Conservation (phyloP, 2,797 vertebrate genomes). For the Nyctalus aviator region DNA sequence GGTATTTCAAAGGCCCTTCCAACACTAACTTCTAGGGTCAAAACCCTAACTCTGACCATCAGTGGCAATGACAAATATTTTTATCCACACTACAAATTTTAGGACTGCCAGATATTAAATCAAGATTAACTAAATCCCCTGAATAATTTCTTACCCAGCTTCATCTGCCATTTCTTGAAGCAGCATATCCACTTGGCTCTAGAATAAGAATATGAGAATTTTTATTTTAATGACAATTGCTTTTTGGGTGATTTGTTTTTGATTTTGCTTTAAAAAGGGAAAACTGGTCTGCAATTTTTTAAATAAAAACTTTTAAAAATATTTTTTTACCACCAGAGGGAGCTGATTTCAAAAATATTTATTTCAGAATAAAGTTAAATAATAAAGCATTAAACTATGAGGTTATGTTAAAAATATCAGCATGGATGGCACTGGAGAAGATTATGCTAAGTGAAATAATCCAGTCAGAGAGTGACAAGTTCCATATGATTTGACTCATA, state of each 20-base stretch:
- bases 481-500: not conserved
- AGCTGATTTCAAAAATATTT: constrained; percentile 28
- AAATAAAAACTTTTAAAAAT: not conserved
- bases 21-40: constrained; percentile 30
- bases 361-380: constrained; percentile 22
- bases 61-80: constrained; percentile 34
- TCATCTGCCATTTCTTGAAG: constrained; percentile 97
- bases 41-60: constrained; percentile 17
- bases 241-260: not conserved
- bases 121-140: not conserved
- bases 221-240: not conserved
- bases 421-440: not conserved
- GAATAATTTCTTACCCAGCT: constrained; percentile 91
- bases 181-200: constrained; percentile 95
- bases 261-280: not conserved
- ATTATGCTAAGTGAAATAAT: not conserved
- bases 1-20: not conserved
- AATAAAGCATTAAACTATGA: constrained; percentile 1
- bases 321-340: constrained; percentile 66
- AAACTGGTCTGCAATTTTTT: not conserved
- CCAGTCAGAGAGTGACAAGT: not conserved
- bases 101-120: constrained; percentile 33
- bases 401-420: constrained; percentile 11
- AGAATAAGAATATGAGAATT: constrained; percentile 74
- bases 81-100: not conserved